Evolutionary conservation across 1,140 invertebrate genomes (phyloP).

Genomic region (Trialeurodes vaporariorum): DNA sequence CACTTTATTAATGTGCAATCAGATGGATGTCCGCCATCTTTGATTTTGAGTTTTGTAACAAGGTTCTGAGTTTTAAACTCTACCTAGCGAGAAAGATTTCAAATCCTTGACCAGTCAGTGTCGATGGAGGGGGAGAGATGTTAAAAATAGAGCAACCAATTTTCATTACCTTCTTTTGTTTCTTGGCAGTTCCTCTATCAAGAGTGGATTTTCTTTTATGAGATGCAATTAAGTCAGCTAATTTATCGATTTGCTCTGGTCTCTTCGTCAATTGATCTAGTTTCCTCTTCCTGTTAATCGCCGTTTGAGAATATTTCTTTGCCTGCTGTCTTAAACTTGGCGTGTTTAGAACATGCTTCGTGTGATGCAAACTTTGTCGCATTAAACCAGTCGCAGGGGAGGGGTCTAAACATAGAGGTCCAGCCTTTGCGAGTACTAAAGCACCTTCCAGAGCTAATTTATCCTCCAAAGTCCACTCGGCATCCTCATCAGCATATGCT

Average conservation of each 20-base stretch:
- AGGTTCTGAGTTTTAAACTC: no score
- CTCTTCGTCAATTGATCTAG: constrained; percentile 56
- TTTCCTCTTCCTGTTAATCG: constrained; percentile 75
- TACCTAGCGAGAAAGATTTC: no score
- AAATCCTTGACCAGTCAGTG: no score
- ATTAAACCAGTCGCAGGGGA: constrained; percentile 58
- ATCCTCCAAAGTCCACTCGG: constrained; percentile 63
- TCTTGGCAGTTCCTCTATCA: neutral
- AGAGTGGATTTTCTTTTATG: neutral
- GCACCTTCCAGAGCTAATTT: constrained; percentile 66
- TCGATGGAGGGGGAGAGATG: no score
- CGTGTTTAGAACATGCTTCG: constrained; percentile 59
- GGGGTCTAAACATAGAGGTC: constrained; percentile 76
- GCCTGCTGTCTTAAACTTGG: constrained; percentile 59
- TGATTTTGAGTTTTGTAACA: no score
- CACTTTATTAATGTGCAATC: no score
- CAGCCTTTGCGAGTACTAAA: constrained; percentile 66
- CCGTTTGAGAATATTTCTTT: constrained; percentile 58
- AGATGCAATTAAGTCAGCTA: constrained; percentile 14
- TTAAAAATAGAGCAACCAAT: no score
- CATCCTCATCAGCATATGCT: constrained; percentile 36
- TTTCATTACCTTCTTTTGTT: constrained; percentile 17
- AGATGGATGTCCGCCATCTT: no score
- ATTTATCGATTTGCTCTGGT: neutral
- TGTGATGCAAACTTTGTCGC: constrained; percentile 53